Evolutionary conservation across 2,797 vertebrate genomes (phyloP).

Genomic region (Paratrypauchen microcephalus): DNA sequence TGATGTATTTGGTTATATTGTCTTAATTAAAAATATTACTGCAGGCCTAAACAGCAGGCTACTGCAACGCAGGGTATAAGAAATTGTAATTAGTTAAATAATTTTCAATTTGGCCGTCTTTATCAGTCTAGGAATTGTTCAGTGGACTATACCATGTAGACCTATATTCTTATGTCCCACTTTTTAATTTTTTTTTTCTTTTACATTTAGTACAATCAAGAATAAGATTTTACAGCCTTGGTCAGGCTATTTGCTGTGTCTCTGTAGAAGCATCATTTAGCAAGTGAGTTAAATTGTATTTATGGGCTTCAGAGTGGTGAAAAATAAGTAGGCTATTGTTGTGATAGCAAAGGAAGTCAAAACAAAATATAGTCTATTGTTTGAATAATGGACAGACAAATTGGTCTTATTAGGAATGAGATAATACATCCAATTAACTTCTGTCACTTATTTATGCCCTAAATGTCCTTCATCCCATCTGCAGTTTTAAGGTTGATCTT

Average conservation of each 20-base stretch:
- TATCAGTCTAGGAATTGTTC: no score
- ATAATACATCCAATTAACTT: background rate
- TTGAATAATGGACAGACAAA: no score
- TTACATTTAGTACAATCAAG: background rate
- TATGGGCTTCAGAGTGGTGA: no score
- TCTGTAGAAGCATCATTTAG: background rate
- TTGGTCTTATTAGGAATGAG: background rate
- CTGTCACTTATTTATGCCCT: background rate
- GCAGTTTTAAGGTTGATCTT: slow-evolving; percentile 50
- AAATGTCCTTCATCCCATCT: slow-evolving; percentile 1
- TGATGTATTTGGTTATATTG: background rate
- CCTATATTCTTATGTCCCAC: background rate
- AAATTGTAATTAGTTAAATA: background rate
- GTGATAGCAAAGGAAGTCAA: no score
- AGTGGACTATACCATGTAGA: no score
- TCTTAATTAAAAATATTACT: background rate
- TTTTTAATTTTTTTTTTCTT: background rate
- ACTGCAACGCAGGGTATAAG: background rate
- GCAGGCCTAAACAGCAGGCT: background rate
- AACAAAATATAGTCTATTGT: no score
- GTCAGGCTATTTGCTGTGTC: background rate
- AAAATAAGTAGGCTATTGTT: no score
- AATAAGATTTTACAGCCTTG: background rate
- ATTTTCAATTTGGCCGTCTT: background rate
- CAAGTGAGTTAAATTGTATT: background rate